Evolutionary conservation across 1,140 invertebrate genomes (phyloP), one percentile per base, ranked within the genome.

Genomic region (Heliconius hermathena): DNA sequence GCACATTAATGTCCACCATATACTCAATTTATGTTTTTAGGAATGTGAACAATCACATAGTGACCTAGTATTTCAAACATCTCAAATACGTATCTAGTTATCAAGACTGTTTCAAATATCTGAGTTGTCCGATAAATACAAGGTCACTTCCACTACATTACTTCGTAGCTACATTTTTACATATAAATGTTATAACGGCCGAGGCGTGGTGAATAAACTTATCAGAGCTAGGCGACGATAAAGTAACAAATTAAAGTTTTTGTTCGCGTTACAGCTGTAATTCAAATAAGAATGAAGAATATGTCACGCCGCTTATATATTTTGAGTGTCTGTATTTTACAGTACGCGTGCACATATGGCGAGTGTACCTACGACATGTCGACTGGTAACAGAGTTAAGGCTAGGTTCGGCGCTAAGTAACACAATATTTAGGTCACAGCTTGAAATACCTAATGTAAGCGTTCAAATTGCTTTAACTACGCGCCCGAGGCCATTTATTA

Each of bases 381-480:
- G 60, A 20, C 38, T 76, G 57, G 72, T 72, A 79, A 81, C 52
- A 72, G 74, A 80, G 74, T 73, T 76, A 80, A 84, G 82, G 74
- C 78, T 86, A 81, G 80, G 73, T 78, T 80, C 74, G 82, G 76
- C 54, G 60, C 57, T 81, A 72, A 84, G 79, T 82, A 83, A 80
- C 72, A 83, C 79, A 82, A 84, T 84, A 86, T 86, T 84, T 81
- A 83, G 85, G 85, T 86, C 83, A 78, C 79, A 81, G 77, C 75
- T 84, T 79, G 82, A 84, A 88, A 84, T 85, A 82, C 79, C 82
- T 83, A 85, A 81, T 82, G 80, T 74, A 81, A 85, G 78, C 83
- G 86, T 84, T 85, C 84, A 89, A 88, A 88, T 89, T 83, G 86
- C 84, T 84, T 86, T 88, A 87, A 87, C 86, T 87, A 88, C 82